Evolutionary conservation across 2,113 vertebrate genomes (phyloP).

Genomic region (Nicator chloris): DNA sequence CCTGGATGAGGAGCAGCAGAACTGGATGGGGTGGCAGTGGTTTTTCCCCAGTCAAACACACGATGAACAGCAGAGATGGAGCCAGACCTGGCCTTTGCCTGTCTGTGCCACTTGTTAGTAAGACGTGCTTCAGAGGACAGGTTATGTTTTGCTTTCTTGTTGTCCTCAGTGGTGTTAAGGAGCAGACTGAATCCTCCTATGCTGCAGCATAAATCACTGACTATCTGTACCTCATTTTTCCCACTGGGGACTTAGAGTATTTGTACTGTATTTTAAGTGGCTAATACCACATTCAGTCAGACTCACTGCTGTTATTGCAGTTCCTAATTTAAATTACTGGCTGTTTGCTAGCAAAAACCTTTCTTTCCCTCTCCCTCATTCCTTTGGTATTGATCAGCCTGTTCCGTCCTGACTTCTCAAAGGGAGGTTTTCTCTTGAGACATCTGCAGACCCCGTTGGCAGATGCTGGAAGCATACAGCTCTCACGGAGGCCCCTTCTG

Average conservation of each 20-base stretch:
- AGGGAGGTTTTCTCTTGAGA: not conserved
- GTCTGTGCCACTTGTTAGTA: not conserved
- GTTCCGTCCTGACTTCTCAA: not conserved
- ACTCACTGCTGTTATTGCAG: not conserved
- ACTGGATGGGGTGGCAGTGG: not conserved
- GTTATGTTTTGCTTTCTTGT: not conserved
- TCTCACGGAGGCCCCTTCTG: not conserved
- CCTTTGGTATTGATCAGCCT: not conserved
- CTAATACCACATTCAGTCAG: not conserved
- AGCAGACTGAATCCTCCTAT: not conserved
- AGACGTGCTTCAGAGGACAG: not conserved
- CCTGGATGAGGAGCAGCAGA: not conserved
- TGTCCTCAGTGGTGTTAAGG: not conserved
- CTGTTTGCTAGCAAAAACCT: not conserved
- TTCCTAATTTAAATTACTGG: not conserved
- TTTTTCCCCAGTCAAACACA: not conserved
- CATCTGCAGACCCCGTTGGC: not conserved
- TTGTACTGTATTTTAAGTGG: not conserved
- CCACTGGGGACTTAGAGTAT: not conserved
- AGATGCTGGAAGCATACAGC: not conserved
- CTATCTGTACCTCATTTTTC: not conserved
- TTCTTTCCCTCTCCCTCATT: not conserved
- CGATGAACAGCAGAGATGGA: not conserved
- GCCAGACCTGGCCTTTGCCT: not conserved
- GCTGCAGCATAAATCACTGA: not conserved